Conservation (phyloP, 2,888 invertebrate species). For the Dynastes grantii region DNA sequence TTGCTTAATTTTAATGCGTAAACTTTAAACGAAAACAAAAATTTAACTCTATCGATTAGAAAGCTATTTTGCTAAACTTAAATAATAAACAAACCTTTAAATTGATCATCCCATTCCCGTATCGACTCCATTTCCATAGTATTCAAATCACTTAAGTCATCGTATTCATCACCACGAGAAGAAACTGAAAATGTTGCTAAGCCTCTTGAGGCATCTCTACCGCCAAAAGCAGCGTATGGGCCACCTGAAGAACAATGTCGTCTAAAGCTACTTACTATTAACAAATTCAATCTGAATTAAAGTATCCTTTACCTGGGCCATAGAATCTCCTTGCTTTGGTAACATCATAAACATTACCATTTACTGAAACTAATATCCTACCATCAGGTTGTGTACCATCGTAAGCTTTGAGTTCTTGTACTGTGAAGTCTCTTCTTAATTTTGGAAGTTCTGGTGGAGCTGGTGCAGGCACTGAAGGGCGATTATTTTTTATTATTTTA, state of each 20-base stretch:
- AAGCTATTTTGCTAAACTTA: too few species aligned
- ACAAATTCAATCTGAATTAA: slow-evolving; percentile 30
- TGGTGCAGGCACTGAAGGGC: slow-evolving; percentile 68
- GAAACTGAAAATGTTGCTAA: slow-evolving; percentile 94
- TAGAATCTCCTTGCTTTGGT: slow-evolving; percentile 93
- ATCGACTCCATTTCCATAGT: slow-evolving; percentile 96
- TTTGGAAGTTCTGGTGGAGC: slow-evolving; percentile 82
- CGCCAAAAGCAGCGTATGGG: slow-evolving; percentile 95
- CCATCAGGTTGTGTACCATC: slow-evolving; percentile 92
- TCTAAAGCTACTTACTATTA: slow-evolving; percentile 18
- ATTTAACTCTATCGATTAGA: too few species aligned
- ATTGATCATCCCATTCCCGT: slow-evolving; percentile 97
- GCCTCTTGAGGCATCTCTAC: slow-evolving; percentile 95
- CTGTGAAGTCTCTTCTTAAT: slow-evolving; percentile 91
- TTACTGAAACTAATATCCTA: slow-evolving; percentile 92
- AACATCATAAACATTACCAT: slow-evolving; percentile 96
- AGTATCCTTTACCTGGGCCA: slow-evolving; percentile 84
- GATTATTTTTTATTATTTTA: slow-evolving; percentile 79
- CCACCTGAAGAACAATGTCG: slow-evolving; percentile 78
- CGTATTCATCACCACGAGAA: slow-evolving; percentile 87
- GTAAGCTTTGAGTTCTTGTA: slow-evolving; percentile 88
- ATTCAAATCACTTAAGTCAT: slow-evolving; percentile 95
- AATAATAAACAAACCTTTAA: slow-evolving; percentile 80
- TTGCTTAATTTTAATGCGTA: too few species aligned
- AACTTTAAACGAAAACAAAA: too few species aligned